Evolutionary conservation across 1,140 invertebrate genomes (phyloP).

Genomic region (Atta cephalotes): DNA sequence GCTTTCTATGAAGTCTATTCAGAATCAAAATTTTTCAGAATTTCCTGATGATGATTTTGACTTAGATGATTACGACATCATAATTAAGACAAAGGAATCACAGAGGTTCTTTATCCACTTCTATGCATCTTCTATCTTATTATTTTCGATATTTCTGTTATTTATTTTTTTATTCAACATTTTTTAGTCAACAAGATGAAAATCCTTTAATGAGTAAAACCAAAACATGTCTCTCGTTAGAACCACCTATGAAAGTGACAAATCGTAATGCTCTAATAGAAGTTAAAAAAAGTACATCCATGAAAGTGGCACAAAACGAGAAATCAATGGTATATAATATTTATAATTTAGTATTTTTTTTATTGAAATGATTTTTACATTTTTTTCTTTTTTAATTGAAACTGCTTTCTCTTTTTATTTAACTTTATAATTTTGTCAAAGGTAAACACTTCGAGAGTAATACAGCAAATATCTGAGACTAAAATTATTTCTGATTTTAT

Average conservation of each 20-base stretch:
- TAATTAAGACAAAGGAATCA: not conserved
- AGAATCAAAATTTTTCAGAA: not conserved
- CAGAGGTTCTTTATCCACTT: not conserved
- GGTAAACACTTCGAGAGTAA: constrained; percentile 59
- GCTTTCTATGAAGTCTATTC: not conserved
- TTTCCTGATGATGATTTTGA: constrained; percentile 64
- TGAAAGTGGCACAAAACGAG: not conserved
- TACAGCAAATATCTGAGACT: constrained; percentile 66
- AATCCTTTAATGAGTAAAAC: not conserved
- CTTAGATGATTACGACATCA: constrained; percentile 10
- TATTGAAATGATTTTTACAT: not conserved
- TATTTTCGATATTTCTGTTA: not conserved
- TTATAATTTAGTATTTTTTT: not conserved
- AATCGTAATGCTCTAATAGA: not conserved
- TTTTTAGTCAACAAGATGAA: constrained; percentile 15
- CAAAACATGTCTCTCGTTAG: not conserved
- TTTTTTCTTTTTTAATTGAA: constrained; percentile 1
- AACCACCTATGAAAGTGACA: not conserved
- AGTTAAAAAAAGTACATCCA: not conserved
- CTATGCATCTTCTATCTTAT: not conserved
- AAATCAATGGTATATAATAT: constrained; percentile 21
- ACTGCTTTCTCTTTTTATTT: not conserved
- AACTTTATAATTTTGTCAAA: constrained; percentile 44
- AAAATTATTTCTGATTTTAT: constrained; percentile 63
- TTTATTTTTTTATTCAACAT: not conserved